A percentile compares a stretch with the other conserved stretches of the same genome.
Evolutionary conservation across 2,888 invertebrate species (phyloP).

Genomic region (Nasonia oneida): DNA sequence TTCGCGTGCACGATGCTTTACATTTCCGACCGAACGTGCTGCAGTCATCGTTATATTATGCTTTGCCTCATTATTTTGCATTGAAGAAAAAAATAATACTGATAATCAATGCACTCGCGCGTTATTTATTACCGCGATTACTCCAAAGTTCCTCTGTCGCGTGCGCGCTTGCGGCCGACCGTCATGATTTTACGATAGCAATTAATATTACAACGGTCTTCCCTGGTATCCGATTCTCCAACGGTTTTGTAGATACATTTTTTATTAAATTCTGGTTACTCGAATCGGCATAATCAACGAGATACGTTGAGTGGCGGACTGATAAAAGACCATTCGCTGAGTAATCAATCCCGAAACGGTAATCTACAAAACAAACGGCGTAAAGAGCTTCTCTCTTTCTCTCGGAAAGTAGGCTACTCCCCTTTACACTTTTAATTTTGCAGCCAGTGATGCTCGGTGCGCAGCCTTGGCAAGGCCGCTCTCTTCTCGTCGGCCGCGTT

Average conservation of each 20-base stretch:
- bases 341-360: no score
- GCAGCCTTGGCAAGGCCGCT: slow-evolving; percentile 50
- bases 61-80: not conserved
- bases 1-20: not conserved
- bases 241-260: not conserved
- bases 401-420: slow-evolving; percentile 9
- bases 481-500: not conserved
- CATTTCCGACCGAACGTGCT: not conserved
- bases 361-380: not conserved
- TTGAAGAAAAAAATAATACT: not conserved
- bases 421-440: slow-evolving; percentile 7
- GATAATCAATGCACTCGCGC: slow-evolving; percentile 14
- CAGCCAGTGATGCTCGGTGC: not conserved
- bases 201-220: slow-evolving; percentile 21
- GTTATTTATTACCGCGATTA: slow-evolving; percentile 33
- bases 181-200: slow-evolving; percentile 44
- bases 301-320: no score
- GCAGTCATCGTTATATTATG: not conserved
- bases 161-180: not conserved
- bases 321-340: no score
- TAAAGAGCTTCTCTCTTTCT: not conserved
- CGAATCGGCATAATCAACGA: no score
- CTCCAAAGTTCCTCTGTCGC: not conserved
- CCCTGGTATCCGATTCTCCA: not conserved
- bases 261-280: no score